Evolutionary conservation across 2,797 vertebrate species (phyloP).

Genomic region (Siniperca obscura): DNA sequence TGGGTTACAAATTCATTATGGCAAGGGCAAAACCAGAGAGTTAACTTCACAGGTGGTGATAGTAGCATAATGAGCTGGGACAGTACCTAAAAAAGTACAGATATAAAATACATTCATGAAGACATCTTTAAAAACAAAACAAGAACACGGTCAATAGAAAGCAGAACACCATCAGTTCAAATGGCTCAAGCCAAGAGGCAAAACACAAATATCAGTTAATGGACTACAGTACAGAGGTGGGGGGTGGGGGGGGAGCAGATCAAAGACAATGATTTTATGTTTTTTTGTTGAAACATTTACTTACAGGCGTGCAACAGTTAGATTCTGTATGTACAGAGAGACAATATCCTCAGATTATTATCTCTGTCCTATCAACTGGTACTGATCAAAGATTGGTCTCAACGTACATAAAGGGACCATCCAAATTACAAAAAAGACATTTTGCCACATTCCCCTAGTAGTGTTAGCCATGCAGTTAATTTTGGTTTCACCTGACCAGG

Average conservation of each 20-base stretch:
- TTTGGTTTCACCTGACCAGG: not conserved
- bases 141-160: slow-evolving; percentile 48
- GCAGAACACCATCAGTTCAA: slow-evolving; percentile 63
- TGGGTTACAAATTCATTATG: slow-evolving; percentile 23
- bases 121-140: slow-evolving; percentile 65
- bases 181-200: slow-evolving; percentile 55
- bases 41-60: slow-evolving; percentile 51
- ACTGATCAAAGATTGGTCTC: not conserved
- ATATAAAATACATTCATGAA: slow-evolving; percentile 86
- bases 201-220: slow-evolving; percentile 52
- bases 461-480: not conserved
- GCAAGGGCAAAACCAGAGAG: slow-evolving; percentile 28
- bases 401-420: not conserved
- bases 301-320: slow-evolving; percentile 31
- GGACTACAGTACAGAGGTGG: slow-evolving; percentile 45
- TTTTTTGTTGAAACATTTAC: slow-evolving; percentile 23
- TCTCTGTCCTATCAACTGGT: slow-evolving; percentile 8
- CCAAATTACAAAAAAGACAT: not conserved
- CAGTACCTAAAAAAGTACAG: slow-evolving; percentile 56
- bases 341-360: not conserved
- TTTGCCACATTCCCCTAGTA: not conserved
- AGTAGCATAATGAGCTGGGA: slow-evolving; percentile 60
- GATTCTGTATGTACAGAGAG: slow-evolving; percentile 22
- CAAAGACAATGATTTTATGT: slow-evolving; percentile 21
- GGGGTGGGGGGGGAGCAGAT: not conserved